These are phyloP conservation scores for Anseranas semipalmata DNA, from an alignment of 2,113 vertebrate species.

Conservation along the genomic window DNA sequence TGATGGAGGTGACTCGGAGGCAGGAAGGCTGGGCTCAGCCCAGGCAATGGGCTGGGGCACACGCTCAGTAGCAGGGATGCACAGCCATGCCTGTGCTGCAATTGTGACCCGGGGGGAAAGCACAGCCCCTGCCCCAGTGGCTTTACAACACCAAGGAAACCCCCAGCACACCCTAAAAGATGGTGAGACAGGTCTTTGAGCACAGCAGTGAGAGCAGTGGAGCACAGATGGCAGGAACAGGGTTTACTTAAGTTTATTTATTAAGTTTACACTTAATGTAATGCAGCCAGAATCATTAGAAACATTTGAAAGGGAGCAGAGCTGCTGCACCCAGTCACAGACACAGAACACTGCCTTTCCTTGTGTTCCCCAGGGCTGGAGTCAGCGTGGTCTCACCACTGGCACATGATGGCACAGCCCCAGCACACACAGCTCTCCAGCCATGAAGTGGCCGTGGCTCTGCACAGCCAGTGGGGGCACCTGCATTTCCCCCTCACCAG, in stretches of 20 bases:
- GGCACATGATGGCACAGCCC: background rate
- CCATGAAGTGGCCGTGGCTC: fast-evolving
- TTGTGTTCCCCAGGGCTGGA: fast-evolving
- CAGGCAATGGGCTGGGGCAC: background rate
- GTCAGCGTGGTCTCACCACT: fast-evolving
- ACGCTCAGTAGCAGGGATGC: background rate
- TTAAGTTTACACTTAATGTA: no score
- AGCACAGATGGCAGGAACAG: background rate
- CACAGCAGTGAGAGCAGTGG: background rate
- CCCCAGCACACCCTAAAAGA: background rate
- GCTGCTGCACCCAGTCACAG: background rate
- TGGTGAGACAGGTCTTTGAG: background rate
- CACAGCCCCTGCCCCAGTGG: background rate
- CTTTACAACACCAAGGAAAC: background rate
- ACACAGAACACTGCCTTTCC: fast-evolving
- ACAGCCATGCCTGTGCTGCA: background rate
- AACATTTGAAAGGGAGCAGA: background rate
- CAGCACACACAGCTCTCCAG: background rate
- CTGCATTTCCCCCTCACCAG: background rate
- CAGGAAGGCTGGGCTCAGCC: background rate
- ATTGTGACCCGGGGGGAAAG: background rate
- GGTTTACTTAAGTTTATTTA: no score
- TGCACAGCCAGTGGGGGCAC: fast-evolving
- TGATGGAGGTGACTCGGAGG: background rate
- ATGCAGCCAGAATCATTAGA: background rate